Evolutionary conservation across 1,140 invertebrate species (phyloP).

Genomic region (Batillaria attramentaria): DNA sequence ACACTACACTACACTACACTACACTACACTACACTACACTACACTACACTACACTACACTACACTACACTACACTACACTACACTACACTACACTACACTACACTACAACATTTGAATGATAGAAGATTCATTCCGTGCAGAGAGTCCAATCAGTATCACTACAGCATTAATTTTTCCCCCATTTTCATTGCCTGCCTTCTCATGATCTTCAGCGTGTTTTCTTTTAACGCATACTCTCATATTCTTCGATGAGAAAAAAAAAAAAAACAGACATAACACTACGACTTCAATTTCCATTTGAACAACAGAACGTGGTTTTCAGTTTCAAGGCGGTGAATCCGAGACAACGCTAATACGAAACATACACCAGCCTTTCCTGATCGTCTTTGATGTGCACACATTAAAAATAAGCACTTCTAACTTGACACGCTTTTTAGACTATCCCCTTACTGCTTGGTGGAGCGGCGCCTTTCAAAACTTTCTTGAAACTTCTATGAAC

Average conservation of each 20-base stretch:
- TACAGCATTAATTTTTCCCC: not conserved
- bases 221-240: not conserved
- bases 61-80: constrained; percentile 20
- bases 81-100: constrained; percentile 10
- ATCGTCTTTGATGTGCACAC: too few species aligned
- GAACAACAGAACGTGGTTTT: too few species aligned
- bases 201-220: not conserved
- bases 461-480: too few species aligned
- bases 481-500: too few species aligned
- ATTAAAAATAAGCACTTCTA: too few species aligned
- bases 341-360: too few species aligned
- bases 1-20: constrained; percentile 15
- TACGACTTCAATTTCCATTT: too few species aligned
- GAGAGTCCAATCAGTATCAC: not conserved
- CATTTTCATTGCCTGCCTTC: not conserved
- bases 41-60: constrained; percentile 10
- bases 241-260: not conserved
- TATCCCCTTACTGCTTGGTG: too few species aligned
- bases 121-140: not conserved
- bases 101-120: not conserved
- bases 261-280: too few species aligned
- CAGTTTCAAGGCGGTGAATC: too few species aligned
- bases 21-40: constrained; percentile 22
- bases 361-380: too few species aligned
- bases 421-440: too few species aligned